phyloP scores from a whole-genome alignment of 1,140 invertebrate species.

The Andricus grossulariae region DNA sequence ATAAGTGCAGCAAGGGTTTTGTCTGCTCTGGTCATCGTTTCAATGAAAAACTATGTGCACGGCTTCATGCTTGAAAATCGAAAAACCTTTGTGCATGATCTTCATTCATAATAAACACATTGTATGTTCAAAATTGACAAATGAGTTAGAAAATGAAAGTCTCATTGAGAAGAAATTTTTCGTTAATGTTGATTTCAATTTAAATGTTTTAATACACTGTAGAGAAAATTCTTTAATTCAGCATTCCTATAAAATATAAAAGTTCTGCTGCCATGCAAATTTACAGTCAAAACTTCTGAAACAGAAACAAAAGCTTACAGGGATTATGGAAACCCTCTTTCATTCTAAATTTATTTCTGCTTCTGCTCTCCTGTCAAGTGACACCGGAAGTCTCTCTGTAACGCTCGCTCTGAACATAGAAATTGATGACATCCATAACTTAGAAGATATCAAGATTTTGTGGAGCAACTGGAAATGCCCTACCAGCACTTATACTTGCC shows the following conservation, averaged over 20 bases:
- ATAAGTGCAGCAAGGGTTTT: constrained; percentile 38
- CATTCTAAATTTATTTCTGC: neutral
- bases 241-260: too few relatives aligned
- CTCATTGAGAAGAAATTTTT: too few relatives aligned
- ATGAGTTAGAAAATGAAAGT: neutral
- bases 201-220: too few relatives aligned
- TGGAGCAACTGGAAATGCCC: constrained; percentile 8
- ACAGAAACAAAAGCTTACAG: too few relatives aligned
- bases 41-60: neutral
- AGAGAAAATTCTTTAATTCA: too few relatives aligned
- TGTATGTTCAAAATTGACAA: neutral
- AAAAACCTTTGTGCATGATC: neutral
- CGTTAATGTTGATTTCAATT: too few relatives aligned
- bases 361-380: constrained; percentile 26
- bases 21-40: neutral
- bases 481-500: constrained; percentile 8
- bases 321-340: too few relatives aligned
- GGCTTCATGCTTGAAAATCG: neutral
- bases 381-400: constrained; percentile 39
- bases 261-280: too few relatives aligned
- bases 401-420: constrained; percentile 50
- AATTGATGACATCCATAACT: constrained; percentile 66
- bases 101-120: neutral
- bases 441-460: constrained; percentile 56
- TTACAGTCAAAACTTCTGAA: too few relatives aligned